Base-by-base conservation (phyloP, 2,888 invertebrate genomes). In the Watsonalla cultraria region DNA sequence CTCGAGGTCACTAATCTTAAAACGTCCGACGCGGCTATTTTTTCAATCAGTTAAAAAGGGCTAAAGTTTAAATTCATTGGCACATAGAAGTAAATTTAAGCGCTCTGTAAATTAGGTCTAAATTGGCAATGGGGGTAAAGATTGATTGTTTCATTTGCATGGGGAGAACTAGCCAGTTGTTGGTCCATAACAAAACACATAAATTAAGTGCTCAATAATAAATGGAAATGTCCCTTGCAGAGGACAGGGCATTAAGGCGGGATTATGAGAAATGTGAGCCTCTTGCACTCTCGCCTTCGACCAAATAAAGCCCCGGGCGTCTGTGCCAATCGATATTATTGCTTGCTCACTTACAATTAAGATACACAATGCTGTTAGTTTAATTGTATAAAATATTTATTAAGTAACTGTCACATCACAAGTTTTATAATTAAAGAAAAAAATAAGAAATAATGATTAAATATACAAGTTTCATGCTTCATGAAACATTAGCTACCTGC, bases 181-280 rank as follows among this genome's bases (percentile, higher is more conserved):
- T 80, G 88, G 90, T 87, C 90, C 90, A 90, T 90, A 88, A 90
- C 89, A 90, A 90, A 90, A 90, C 90, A 90, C 90, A 91, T 91
- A 91, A 91, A 91, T 91, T 91, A 91, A 90, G 91, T 90, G 90
- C 90, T 90, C 90, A 90, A 90, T 91, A 91, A 91, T 91, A 91
- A 91, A 91, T 91, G 91, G 90, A 89, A 90, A 88, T 91, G 91
- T 91, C 91, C 90, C 82, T 84, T 83, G 87, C 91, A 91, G 90
- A 87, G 89, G 89, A 88, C 90, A 86, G 88, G 85, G 89, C 88
- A 88, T 90, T 90, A 90, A 84, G 87, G 86, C 85, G 84, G 90
- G 90, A 89, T 90, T 90, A 90, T 88, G 88, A 88, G 83, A 78
- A 82, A 82, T 76, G 78, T 73, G 78, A 79, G 78, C 82, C 81